phyloP scores from a whole-genome alignment of 2,888 invertebrate species.

The Drosophila neonasuta region DNA sequence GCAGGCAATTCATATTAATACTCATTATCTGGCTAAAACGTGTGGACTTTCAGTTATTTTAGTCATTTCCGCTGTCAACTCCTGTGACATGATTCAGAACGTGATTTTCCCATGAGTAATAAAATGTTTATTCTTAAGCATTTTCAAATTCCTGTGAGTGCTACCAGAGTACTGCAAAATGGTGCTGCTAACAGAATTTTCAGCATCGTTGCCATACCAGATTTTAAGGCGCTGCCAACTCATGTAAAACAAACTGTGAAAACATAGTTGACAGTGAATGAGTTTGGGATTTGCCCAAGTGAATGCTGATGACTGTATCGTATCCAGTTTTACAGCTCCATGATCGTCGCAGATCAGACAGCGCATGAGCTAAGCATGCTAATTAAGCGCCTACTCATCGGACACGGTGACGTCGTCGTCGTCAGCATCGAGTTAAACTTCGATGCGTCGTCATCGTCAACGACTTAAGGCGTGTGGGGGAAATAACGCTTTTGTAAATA shows the following conservation, averaged over 20 bases:
- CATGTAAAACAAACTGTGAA: not conserved
- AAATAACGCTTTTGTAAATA: constrained; percentile 9
- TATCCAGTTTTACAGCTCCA: constrained; percentile 8
- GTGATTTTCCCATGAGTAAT: constrained; percentile 34
- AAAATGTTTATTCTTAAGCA: not conserved
- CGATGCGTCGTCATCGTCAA: not conserved
- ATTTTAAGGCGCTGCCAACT: not conserved
- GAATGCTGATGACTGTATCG: constrained; percentile 11
- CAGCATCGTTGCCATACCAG: not conserved
- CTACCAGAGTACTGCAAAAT: not conserved
- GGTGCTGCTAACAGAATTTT: not conserved
- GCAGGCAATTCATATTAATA: constrained; percentile 16
- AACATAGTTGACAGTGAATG: constrained; percentile 14
- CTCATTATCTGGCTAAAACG: not conserved
- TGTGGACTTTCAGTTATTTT: constrained; percentile 1
- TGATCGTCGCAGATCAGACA: constrained; percentile 14
- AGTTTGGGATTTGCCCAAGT: constrained; percentile 8
- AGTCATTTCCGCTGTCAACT: constrained; percentile 7
- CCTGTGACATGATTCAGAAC: constrained; percentile 37
- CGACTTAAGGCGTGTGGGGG: not conserved
- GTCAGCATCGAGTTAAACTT: not conserved
- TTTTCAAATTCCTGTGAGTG: not conserved
- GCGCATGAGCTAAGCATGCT: constrained; percentile 55
- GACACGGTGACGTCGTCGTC: constrained; percentile 22
- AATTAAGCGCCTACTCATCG: constrained; percentile 56